These are phyloP conservation scores for Cricetomys ansorgei DNA, from an alignment of 2,113 vertebrate genomes.

Conservation along the genomic window DNA sequence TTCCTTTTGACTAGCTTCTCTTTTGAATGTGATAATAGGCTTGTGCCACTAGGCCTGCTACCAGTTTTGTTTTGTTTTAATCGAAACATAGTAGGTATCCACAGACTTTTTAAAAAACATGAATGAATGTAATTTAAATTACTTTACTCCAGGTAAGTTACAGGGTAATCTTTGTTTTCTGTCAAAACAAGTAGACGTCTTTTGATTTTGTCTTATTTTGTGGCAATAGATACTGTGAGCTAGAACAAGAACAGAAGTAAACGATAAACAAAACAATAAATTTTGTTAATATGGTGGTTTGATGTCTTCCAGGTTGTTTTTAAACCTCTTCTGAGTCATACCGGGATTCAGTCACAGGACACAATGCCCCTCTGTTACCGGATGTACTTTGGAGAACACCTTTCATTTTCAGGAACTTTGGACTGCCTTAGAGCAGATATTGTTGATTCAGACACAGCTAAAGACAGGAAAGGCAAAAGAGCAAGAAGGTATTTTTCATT, in stretches of 20 bases:
- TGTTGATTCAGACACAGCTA: slow-evolving; percentile 97
- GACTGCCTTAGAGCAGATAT: slow-evolving; percentile 98
- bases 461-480: slow-evolving; percentile 95
- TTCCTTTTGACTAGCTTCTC: neutral
- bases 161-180: neutral
- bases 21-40: neutral
- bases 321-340: slow-evolving; percentile 96
- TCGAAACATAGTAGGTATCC: neutral
- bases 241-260: neutral
- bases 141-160: slow-evolving; percentile 7
- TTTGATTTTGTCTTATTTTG: neutral
- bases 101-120: neutral
- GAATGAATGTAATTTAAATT: neutral
- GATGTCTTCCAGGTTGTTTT: slow-evolving; percentile 93
- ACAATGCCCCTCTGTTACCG: slow-evolving; percentile 95
- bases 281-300: neutral
- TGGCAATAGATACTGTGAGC: neutral
- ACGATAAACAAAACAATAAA: too few relatives aligned
- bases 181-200: neutral
- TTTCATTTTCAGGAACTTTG: slow-evolving; percentile 97
- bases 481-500: slow-evolving; percentile 89
- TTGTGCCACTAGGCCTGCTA: neutral
- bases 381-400: slow-evolving; percentile 98
- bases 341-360: slow-evolving; percentile 96
- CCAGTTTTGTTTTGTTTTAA: neutral